Percentiles rank a stretch among this genome's conserved stretches.
Evolutionary conservation across 2,888 invertebrate species (phyloP).

Genomic region (Polydrusus tereticollis): DNA sequence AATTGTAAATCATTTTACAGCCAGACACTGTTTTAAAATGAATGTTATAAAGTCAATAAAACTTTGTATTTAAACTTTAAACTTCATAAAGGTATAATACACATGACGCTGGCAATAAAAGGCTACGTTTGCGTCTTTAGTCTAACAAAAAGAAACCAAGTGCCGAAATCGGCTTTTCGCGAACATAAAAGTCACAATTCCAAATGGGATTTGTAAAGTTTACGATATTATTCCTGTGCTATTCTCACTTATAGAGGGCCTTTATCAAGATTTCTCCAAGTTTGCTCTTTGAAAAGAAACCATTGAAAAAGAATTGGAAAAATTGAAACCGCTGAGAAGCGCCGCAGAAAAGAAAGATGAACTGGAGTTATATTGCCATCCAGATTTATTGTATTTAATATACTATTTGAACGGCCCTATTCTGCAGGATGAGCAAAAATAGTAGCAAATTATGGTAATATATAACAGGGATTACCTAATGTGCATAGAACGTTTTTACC

Average conservation of each 20-base stretch:
- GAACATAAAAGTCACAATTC: slow-evolving; percentile 69
- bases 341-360: slow-evolving; percentile 55
- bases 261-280: slow-evolving; percentile 62
- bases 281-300: slow-evolving; percentile 63
- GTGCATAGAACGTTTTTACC: no score
- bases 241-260: slow-evolving; percentile 57
- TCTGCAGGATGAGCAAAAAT: background rate
- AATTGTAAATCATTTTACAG: no score
- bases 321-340: slow-evolving; percentile 61
- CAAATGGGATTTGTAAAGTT: slow-evolving; percentile 69
- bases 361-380: slow-evolving; percentile 57
- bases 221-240: slow-evolving; percentile 69
- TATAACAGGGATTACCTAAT: no score
- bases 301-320: slow-evolving; percentile 64
- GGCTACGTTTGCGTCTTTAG: slow-evolving; percentile 32
- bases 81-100: background rate
- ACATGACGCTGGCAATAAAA: slow-evolving; percentile 18
- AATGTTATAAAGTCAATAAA: no score
- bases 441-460: no score
- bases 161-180: slow-evolving; percentile 67
- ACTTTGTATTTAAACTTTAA: background rate
- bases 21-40: no score
- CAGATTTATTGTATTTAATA: slow-evolving; percentile 58
- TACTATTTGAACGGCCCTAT: slow-evolving; percentile 13
- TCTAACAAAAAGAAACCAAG: slow-evolving; percentile 65